phyloP scores from a whole-genome alignment of 2,113 vertebrate genomes.

The Phoenicopterus ruber region DNA sequence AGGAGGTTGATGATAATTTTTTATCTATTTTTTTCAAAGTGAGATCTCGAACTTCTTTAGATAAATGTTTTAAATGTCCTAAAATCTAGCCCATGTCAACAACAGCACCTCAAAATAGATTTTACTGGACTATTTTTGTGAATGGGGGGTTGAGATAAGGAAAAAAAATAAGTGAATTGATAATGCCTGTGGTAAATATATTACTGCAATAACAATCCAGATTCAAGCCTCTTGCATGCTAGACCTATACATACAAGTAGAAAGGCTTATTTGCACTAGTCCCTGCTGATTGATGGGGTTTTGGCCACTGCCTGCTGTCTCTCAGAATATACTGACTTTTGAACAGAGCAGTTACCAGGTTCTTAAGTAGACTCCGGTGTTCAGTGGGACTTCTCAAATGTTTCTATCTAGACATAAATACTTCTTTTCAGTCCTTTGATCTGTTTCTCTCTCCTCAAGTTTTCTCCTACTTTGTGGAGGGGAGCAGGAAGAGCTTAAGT shows the following conservation, averaged over 20 bases:
- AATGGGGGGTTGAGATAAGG: not conserved
- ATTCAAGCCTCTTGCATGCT: not conserved
- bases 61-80: not conserved
- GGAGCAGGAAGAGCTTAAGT: not conserved
- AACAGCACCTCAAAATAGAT: not conserved
- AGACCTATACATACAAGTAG: not conserved
- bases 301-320: not conserved
- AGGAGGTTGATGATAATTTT: conserved; percentile 59
- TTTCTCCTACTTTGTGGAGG: not conserved
- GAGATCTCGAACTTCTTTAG: conserved; percentile 12
- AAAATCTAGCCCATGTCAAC: not conserved
- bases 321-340: not conserved
- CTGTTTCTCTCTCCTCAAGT: not conserved
- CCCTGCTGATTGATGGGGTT: not conserved
- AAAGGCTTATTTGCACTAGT: not conserved
- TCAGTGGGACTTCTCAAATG: not conserved
- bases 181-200: not conserved
- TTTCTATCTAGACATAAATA: not conserved
- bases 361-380: not conserved
- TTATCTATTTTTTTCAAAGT: conserved; percentile 27
- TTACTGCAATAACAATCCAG: not conserved
- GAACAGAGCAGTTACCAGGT: not conserved
- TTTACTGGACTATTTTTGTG: not conserved
- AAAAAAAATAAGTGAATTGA: not conserved
- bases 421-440: not conserved